phyloP scores from a whole-genome alignment of 2,797 vertebrate species.

The Fundulus diaphanus region DNA sequence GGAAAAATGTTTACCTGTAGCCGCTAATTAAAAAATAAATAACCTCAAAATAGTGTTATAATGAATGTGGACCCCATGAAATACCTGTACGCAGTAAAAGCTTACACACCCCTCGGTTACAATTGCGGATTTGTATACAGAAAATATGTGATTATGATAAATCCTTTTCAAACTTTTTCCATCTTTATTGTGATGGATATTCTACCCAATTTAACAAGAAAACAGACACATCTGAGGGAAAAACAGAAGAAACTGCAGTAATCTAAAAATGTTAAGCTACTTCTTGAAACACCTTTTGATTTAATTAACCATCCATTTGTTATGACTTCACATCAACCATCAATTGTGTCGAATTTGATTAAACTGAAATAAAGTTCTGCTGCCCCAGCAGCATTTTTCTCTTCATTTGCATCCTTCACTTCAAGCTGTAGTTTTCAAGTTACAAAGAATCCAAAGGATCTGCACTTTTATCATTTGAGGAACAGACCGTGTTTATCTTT shows the following conservation, averaged over 20 bases:
- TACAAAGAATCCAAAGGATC: not conserved
- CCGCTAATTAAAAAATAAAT: not conserved
- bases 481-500: no score
- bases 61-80: no score
- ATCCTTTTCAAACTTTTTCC: not conserved
- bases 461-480: no score
- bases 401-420: not conserved
- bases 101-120: not conserved
- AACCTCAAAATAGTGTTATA: not conserved
- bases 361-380: not conserved
- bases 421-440: not conserved
- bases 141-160: not conserved
- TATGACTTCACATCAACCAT: no score
- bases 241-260: no score
- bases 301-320: no score
- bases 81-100: not conserved
- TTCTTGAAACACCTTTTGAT: no score
- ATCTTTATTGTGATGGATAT: not conserved
- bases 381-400: not conserved
- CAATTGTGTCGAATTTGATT: not conserved
- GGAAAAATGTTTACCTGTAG: not conserved
- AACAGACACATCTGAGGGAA: no score
- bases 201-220: no score
- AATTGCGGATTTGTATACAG: no score
- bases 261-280: no score